phyloP scores from a whole-genome alignment of 2,797 vertebrate species.

The Amniataba percoides region DNA sequence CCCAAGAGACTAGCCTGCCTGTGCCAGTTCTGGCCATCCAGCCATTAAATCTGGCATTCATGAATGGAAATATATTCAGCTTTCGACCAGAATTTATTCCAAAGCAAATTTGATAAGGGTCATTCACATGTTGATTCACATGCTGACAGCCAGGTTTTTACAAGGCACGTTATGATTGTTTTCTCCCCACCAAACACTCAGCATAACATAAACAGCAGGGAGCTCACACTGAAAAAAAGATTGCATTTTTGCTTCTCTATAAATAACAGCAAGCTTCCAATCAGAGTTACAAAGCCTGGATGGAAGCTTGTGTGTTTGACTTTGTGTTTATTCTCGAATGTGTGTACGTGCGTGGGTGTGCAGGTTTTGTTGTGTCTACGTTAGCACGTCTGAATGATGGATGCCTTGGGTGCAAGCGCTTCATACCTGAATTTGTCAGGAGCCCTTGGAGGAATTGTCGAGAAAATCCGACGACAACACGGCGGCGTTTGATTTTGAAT shows the following conservation, averaged over 20 bases:
- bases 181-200: slow-evolving; percentile 45
- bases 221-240: slow-evolving; percentile 39
- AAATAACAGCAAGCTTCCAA: slow-evolving; percentile 65
- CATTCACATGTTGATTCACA: slow-evolving; percentile 80
- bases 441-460: slow-evolving; percentile 46
- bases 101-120: slow-evolving; percentile 82
- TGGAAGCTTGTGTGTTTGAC: slow-evolving; percentile 19
- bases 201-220: slow-evolving; percentile 67
- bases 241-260: slow-evolving; percentile 40
- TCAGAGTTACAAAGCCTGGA: slow-evolving; percentile 48
- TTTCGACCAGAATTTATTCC: slow-evolving; percentile 71
- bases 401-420: slow-evolving; percentile 47
- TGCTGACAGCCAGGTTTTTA: slow-evolving; percentile 68
- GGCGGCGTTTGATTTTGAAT: slow-evolving; percentile 47
- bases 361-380: slow-evolving; percentile 23
- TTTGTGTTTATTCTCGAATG: slow-evolving; percentile 26
- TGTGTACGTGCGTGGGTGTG: slow-evolving; percentile 14
- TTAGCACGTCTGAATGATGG: slow-evolving; percentile 52
- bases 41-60: slow-evolving; percentile 75
- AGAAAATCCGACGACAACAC: slow-evolving; percentile 45
- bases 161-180: slow-evolving; percentile 63
- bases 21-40: slow-evolving; percentile 56
- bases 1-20: slow-evolving; percentile 35
- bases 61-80: slow-evolving; percentile 79
- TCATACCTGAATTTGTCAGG: slow-evolving; percentile 42